Evolutionary conservation across 2,113 vertebrate genomes (phyloP), one percentile per base, ranked within the genome.

Genomic region (Aspiorhynchus laticeps): DNA sequence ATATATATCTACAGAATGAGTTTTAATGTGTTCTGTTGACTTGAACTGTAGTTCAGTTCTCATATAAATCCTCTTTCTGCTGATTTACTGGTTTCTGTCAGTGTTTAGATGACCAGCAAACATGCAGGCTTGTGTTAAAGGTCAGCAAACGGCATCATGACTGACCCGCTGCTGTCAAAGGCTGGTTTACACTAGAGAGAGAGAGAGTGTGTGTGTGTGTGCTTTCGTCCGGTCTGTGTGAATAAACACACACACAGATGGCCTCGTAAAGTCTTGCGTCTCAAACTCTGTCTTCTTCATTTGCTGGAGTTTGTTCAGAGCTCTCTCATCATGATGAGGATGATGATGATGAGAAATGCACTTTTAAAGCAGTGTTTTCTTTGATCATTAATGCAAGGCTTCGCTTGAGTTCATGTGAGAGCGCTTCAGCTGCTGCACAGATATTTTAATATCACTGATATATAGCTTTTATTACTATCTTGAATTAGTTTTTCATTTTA

Each of bases 161-260:
- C 24, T 75, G 79, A 69, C 51, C 53, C 24, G 28, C 41, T 76
- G 61, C 36, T 48, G 26, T 65, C 41, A 41, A 51, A 74, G 51
- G 1, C 4, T 63, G 10, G 4, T 48, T 63, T 75, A 26, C 69
- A 63, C 56, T 21, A 24, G 48, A 36, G 33, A 36, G 33, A 36
- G n/a, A n/a, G 33, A 36, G 14, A 17, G 48, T 51, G 48, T 56
- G 48, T 51, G 48, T 15, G 3, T 63, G 79, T 73, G 38, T 51
- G 61, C 48, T 46, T 46, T 46, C 33, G 26, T 83, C 71, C 26
- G 19, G 75, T 87, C 87, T 63, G 86, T 85, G 88, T 87, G 88
- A 81, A 88, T 61, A 84, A 88, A 90, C 90, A 89, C 74, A 85
- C 33, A 17, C 48, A 15, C 86, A 84, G 81, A 87, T 84, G 86